Evolutionary conservation across 2,113 vertebrate genomes (phyloP).

Genomic region (Corythoichthys haematopterus): DNA sequence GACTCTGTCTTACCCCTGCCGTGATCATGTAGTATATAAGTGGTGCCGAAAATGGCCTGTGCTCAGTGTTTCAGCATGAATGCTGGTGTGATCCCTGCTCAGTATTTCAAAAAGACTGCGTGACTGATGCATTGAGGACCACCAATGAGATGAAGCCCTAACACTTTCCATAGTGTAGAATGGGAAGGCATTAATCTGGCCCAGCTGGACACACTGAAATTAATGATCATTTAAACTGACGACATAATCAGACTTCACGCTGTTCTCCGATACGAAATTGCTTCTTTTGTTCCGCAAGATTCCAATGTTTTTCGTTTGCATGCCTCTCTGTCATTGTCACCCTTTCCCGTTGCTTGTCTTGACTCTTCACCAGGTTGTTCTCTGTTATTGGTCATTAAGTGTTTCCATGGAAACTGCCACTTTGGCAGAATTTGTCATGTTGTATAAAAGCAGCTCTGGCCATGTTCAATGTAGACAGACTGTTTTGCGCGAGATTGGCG

Average conservation of each 20-base stretch:
- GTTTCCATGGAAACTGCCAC: slow-evolving; percentile 73
- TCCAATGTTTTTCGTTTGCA: slow-evolving; percentile 51
- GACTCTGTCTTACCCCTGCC: background rate
- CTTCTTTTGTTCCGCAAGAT: slow-evolving; percentile 71
- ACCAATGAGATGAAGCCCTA: slow-evolving; percentile 32
- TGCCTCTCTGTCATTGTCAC: slow-evolving; percentile 49
- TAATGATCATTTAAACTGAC: slow-evolving; percentile 76
- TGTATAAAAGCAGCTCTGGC: slow-evolving; percentile 48
- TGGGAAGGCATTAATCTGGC: slow-evolving; percentile 65
- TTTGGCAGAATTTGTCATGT: slow-evolving; percentile 61
- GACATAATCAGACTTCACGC: slow-evolving; percentile 75
- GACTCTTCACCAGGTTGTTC: slow-evolving; percentile 52
- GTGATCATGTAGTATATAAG: background rate
- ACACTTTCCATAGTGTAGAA: slow-evolving; percentile 34
- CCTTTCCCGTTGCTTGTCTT: slow-evolving; percentile 36
- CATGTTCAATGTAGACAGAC: slow-evolving; percentile 54
- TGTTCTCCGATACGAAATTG: slow-evolving; percentile 72
- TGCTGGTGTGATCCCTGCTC: slow-evolving; percentile 17
- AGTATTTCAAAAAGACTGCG: slow-evolving; percentile 17
- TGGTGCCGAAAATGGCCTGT: background rate
- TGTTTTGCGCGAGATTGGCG: slow-evolving; percentile 41
- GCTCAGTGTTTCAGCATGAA: background rate
- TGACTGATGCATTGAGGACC: slow-evolving; percentile 16
- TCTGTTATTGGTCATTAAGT: slow-evolving; percentile 70
- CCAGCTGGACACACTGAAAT: slow-evolving; percentile 72